A percentile compares a stretch with the other conserved stretches of the same genome.
These are phyloP conservation scores for Cyprinodon variegatus DNA, from an alignment of 2,113 vertebrate genomes.

Conservation along the genomic window DNA sequence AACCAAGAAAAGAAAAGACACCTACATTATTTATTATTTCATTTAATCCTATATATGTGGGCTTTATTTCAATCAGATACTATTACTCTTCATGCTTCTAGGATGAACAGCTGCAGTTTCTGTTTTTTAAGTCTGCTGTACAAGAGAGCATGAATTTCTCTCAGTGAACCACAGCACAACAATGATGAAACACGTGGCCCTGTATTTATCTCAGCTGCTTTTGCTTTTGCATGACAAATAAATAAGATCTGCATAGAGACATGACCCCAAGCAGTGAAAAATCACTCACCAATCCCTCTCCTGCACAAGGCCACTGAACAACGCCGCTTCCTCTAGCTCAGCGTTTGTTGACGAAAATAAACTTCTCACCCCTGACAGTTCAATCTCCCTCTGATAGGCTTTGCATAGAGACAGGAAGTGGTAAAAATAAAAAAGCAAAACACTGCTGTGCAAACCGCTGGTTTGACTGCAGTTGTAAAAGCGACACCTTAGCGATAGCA, in stretches of 20 bases:
- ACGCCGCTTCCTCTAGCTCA: conserved; percentile 58
- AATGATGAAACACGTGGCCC: background rate
- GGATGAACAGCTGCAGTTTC: background rate
- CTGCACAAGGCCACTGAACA: conserved; percentile 9
- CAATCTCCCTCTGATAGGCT: conserved; percentile 12
- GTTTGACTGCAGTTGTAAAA: background rate
- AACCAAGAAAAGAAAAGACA: background rate
- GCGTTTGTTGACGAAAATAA: conserved; percentile 34
- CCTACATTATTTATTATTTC: too few relatives aligned
- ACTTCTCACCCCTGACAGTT: conserved; percentile 53
- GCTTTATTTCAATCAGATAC: background rate
- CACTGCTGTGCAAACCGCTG: background rate
- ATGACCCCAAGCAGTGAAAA: conserved; percentile 16
- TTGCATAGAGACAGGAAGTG: conserved; percentile 52
- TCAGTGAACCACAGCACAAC: background rate
- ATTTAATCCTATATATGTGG: too few relatives aligned
- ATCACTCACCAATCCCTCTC: conserved; percentile 26
- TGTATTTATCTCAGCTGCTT: conserved; percentile 13
- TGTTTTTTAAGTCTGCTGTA: too few relatives aligned
- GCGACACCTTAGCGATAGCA: conserved; percentile 33
- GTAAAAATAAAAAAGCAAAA: background rate
- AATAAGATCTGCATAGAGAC: conserved; percentile 42
- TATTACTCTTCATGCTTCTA: background rate
- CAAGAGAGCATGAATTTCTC: background rate
- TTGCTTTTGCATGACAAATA: conserved; percentile 63